Evolutionary conservation across 2,113 vertebrate genomes (phyloP), one percentile per base, ranked within the genome.

Genomic region (Neodontobutis hainanensis): DNA sequence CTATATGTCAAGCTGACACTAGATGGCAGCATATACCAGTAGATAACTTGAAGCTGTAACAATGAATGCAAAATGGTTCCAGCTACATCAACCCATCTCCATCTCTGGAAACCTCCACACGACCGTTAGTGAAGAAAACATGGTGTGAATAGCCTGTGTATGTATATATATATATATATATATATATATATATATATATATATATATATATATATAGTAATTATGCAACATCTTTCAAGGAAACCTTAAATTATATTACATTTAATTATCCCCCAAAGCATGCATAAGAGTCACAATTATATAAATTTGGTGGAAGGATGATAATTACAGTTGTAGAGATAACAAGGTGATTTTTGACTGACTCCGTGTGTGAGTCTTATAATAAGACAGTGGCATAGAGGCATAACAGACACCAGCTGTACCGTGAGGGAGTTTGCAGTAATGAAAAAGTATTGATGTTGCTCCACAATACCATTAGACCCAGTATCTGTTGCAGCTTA

Each of bases 1-100:
- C 49, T 52, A 11, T 55, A 76, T 78, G 47, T 36, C 14, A 61
- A 61, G 11, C 43, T 4, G 16, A 67, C 89, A 77, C 80, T 84
- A 87, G 89, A 73, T 76, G 82, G 1, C 82, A 68, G 59, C 44
- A 70, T 76, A 32, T 59, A 46, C 77, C 46, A 63, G 45, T 48
- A 9, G n/a, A 72, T 64, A 46, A 64, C 73, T 59, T 73, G 36
- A 47, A 34, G 45, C 0, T 0, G 14, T 40, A 81, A 86, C 83
- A 85, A 84, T 79, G 40, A 78, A 77, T 80, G 84, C 80, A 87
- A 88, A 89, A 89, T 88, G 86, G 86, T 85, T 87, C 77, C 82
- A 83, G 70, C 59, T 55, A 48, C 43, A 71, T 67, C 27, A 72
- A 56, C 40, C 55, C 60, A 19, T 55, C n/a, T n/a, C n/a, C n/a